Evolutionary conservation across 2,113 vertebrate genomes (phyloP).

Genomic region (Cryptomyrus ogoouensis): DNA sequence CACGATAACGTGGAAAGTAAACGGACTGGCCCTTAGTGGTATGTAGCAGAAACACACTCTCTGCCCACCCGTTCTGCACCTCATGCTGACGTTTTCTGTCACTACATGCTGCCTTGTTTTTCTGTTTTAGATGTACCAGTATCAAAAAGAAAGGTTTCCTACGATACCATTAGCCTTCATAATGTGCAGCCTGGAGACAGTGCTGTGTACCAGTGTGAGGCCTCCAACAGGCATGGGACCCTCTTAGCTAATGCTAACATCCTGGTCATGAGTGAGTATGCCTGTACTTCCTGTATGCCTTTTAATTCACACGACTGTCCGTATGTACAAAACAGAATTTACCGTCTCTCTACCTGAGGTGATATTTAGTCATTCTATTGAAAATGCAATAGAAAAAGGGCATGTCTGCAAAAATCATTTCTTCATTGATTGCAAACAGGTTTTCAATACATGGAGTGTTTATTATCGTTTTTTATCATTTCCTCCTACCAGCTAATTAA

Average conservation of each 20-base stretch:
- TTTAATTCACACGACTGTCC: not conserved
- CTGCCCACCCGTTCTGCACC: not conserved
- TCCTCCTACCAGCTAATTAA: not conserved
- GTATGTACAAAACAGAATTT: not conserved
- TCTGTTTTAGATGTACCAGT: slow-evolving; percentile 47
- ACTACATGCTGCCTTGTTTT: not conserved
- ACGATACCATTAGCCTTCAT: slow-evolving; percentile 66
- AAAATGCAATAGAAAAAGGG: not conserved
- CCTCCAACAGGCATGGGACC: slow-evolving; percentile 77
- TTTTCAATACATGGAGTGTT: not conserved
- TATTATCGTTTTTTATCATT: not conserved
- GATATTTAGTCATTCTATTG: too few species aligned
- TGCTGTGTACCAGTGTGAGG: slow-evolving; percentile 87
- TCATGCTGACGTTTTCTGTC: not conserved
- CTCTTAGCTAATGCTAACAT: slow-evolving; percentile 83
- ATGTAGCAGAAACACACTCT: slow-evolving; percentile 36
- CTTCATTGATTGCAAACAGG: not conserved
- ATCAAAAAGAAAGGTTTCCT: slow-evolving; percentile 49
- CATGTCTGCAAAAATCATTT: not conserved
- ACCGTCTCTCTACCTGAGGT: not conserved
- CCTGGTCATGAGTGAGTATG: slow-evolving; percentile 80
- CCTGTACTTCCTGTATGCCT: not conserved
- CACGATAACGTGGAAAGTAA: slow-evolving; percentile 73
- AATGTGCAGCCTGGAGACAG: slow-evolving; percentile 75
- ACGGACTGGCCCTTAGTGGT: slow-evolving; percentile 71